Evolutionary conservation across 2,888 invertebrate genomes (phyloP).

Genomic region (Oxycera nigricornis): DNA sequence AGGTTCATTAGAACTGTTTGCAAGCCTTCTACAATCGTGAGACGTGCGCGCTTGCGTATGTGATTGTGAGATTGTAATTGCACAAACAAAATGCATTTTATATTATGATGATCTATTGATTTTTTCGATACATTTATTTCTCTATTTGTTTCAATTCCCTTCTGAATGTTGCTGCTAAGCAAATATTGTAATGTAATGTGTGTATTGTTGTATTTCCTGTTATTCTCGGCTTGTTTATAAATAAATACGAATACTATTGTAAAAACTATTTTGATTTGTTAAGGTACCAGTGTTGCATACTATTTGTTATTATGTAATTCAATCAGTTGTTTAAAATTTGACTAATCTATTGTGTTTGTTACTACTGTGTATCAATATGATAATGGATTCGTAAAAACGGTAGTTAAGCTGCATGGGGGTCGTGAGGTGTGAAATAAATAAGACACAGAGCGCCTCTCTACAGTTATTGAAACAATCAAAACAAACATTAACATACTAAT

Average conservation of each 20-base stretch:
- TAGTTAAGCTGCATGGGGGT: background rate
- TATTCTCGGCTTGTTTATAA: constrained; percentile 20
- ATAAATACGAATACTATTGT: constrained; percentile 43
- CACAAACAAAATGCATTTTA: constrained; percentile 35
- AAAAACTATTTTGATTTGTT: constrained; percentile 49
- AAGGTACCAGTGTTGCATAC: constrained; percentile 47
- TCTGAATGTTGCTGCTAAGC: constrained; percentile 22
- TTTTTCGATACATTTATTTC: constrained; percentile 10
- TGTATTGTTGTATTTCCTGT: background rate
- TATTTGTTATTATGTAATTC: constrained; percentile 16
- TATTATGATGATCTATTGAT: constrained; percentile 19
- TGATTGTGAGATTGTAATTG: background rate
- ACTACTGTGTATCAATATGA: background rate
- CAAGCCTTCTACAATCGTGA: constrained; percentile 3
- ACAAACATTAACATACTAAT: constrained; percentile 37
- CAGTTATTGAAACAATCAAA: constrained; percentile 9
- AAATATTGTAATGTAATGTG: constrained; percentile 16
- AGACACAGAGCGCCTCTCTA: constrained; percentile 26
- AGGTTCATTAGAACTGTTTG: background rate
- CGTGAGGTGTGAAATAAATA: background rate
- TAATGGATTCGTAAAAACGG: background rate
- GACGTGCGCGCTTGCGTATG: background rate
- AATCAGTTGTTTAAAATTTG: constrained; percentile 16
- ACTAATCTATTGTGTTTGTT: constrained; percentile 23
- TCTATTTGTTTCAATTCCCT: constrained; percentile 22